A percentile compares a stretch with the other conserved stretches of the same genome.
These are phyloP conservation scores for Diorhabda sublineata DNA, from an alignment of 1,140 invertebrate species.

Conservation along the genomic window DNA sequence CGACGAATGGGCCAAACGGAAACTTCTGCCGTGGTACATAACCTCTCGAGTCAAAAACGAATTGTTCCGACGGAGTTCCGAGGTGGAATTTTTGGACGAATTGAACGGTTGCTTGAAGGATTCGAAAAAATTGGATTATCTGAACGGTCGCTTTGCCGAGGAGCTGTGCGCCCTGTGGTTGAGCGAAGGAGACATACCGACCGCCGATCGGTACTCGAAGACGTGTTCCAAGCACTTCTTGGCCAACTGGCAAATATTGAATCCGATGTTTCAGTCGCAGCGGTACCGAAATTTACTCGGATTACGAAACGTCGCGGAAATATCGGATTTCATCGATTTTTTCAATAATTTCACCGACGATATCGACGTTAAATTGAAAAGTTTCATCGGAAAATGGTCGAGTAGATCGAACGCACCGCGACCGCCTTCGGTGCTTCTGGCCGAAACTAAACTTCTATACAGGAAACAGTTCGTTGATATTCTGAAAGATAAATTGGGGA, in stretches of 20 bases:
- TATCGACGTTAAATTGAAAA: slow-evolving; percentile 8
- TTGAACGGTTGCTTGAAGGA: slow-evolving; percentile 9
- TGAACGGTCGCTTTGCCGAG: slow-evolving; percentile 47
- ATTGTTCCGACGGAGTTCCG: slow-evolving; percentile 21
- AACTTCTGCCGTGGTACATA: slow-evolving; percentile 51
- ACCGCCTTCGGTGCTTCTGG: slow-evolving; percentile 23
- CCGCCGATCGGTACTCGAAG: slow-evolving; percentile 37
- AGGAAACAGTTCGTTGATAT: slow-evolving; percentile 29
- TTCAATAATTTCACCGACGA: slow-evolving; percentile 18
- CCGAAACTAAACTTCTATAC: slow-evolving; percentile 35
- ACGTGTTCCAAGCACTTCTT: slow-evolving; percentile 44
- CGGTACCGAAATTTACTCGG: slow-evolving; percentile 44
- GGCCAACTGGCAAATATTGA: slow-evolving; percentile 49
- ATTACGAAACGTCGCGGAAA: slow-evolving; percentile 47
- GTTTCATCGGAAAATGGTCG: slow-evolving; percentile 21
- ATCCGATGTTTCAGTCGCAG: slow-evolving; percentile 41
- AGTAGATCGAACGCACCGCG: slow-evolving; percentile 10
- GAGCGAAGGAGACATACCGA: slow-evolving; percentile 30
- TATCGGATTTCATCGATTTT: slow-evolving; percentile 38
- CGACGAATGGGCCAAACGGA: slow-evolving; percentile 44
- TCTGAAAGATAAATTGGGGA: slow-evolving; percentile 20
- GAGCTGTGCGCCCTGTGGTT: slow-evolving; percentile 48
- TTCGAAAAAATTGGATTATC: slow-evolving; percentile 32
- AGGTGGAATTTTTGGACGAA: slow-evolving; percentile 26
- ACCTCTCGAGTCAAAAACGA: slow-evolving; percentile 41